Evolutionary conservation across 2,113 vertebrate species (phyloP), one percentile per base, ranked within the genome.

Genomic region (Ceyx margarethae): DNA sequence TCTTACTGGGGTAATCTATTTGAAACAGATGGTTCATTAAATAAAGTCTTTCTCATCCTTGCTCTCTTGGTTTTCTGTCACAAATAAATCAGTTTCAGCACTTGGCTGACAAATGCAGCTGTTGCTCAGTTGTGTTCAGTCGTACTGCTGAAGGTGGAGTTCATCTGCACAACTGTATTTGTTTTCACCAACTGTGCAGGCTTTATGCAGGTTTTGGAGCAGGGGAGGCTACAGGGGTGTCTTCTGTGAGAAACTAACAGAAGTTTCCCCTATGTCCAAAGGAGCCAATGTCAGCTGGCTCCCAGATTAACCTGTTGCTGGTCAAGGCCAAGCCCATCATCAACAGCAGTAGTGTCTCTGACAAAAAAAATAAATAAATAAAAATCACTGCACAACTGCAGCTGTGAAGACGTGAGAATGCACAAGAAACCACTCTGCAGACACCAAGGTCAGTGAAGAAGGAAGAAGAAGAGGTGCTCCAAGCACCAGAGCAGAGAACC

Each of bases 321-420:
- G 19, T 18, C 31, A 65, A 75, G 46, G 9, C 26, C 3, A 2
- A 85, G 28, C 21, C 56, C 15, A 51, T 29, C 31, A 69, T 31
- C 2, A 2, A 3, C 2, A 2, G 15, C 26, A 12, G 6, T 29
- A 46, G 16, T 2, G 1, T 25, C 23, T 45, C 51, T 23, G 21
- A 10, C 18, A 29, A 51, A 60, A 13, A 35, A 19, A 5, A 6
- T n/a, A 9, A 13, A 9, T 48, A 48, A 48, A 23, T 7, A 15
- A 57, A 57, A 37, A 7, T 9, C 28, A 13, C 57, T 45, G 19
- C 9, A 10, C 25, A 46, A 80, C 20, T 15, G 20, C 10, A 43
- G 60, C 35, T 25, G 26, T 22, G 13, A 31, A 11, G 8, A 23
- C 58, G 14, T 40, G 29, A 80, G 20, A 73, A 64, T 0, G 0